These are phyloP conservation scores for Rhogogaster chlorosoma DNA, from an alignment of 2,888 invertebrate species.

Conservation along the genomic window DNA sequence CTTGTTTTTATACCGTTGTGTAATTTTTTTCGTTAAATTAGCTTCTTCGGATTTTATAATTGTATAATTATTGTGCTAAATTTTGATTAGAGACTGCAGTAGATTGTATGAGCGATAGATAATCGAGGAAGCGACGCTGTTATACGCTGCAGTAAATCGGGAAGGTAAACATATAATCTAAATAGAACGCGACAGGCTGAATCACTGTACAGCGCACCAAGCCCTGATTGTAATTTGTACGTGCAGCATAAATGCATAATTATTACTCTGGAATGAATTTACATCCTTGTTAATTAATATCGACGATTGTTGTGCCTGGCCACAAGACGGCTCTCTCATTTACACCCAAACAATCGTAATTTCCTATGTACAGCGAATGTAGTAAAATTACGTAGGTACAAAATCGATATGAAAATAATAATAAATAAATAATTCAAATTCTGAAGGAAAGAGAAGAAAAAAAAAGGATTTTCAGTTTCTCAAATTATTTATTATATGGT, in stretches of 20 bases:
- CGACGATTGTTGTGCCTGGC: constrained; percentile 49
- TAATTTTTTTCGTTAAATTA: neutral
- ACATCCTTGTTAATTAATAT: constrained; percentile 69
- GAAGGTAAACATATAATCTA: constrained; percentile 61
- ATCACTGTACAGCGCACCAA: constrained; percentile 65
- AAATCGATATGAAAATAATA: neutral
- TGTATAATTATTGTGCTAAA: neutral
- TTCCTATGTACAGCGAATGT: neutral
- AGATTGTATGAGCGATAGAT: constrained; percentile 52
- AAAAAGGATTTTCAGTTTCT: neutral
- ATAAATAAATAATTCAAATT: neutral
- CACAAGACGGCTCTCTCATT: neutral
- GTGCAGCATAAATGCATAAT: constrained; percentile 71
- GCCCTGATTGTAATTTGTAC: constrained; percentile 73
- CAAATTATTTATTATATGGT: neutral
- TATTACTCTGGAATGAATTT: constrained; percentile 70
- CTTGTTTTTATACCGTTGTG: neutral
- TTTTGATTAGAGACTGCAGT: neutral
- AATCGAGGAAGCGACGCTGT: neutral
- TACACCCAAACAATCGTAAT: neutral
- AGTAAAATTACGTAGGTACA: neutral
- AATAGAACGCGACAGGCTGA: constrained; percentile 68
- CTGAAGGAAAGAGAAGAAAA: neutral
- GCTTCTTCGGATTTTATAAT: neutral
- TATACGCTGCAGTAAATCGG: constrained; percentile 32